Evolutionary conservation across 2,797 vertebrate genomes (phyloP).

Genomic region (Gymnopithys bicolor): DNA sequence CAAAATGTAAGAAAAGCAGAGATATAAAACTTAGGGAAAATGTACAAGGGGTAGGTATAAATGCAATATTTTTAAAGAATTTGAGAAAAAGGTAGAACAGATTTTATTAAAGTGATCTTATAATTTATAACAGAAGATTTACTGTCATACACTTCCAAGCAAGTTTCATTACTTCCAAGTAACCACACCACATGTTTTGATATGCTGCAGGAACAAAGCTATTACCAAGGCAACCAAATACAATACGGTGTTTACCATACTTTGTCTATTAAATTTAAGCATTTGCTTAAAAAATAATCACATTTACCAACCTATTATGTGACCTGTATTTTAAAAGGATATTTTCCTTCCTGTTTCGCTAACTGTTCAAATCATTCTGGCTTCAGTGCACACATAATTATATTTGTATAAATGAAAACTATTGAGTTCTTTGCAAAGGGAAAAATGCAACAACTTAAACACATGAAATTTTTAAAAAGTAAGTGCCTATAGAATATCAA

Average conservation of each 20-base stretch:
- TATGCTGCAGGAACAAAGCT: neutral
- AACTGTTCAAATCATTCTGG: neutral
- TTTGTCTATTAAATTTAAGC: neutral
- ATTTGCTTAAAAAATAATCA: neutral
- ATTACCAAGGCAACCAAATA: conserved; percentile 17
- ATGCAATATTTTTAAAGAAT: neutral
- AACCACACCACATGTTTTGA: neutral
- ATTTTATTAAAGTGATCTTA: neutral
- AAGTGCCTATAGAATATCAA: neutral
- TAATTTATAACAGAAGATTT: neutral
- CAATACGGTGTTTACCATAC: neutral
- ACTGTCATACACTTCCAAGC: neutral
- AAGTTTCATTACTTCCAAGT: neutral
- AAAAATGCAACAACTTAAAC: conserved; percentile 27
- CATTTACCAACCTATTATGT: neutral
- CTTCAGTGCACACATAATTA: neutral
- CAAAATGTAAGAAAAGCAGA: neutral
- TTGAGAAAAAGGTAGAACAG: neutral
- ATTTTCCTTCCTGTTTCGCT: neutral
- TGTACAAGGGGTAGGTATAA: neutral
- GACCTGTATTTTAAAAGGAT: neutral
- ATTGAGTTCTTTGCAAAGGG: neutral
- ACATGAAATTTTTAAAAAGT: neutral
- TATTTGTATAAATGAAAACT: conserved; percentile 14
- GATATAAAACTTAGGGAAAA: neutral